Conservation (phyloP, 92 coral and sea anemone species). For the Isaurus tuberculatus region DNA sequence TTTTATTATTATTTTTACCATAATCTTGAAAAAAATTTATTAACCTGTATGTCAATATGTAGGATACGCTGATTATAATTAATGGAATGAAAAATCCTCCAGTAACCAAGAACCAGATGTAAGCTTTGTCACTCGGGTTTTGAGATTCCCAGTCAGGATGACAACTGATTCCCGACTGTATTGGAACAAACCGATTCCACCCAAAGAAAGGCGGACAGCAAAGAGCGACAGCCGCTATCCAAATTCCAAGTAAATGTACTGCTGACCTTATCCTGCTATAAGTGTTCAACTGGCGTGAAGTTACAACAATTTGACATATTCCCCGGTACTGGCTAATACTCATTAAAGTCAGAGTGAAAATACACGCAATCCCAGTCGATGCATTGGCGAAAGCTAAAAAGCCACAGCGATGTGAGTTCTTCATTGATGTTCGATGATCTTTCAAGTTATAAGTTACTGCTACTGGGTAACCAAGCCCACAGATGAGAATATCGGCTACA, state of each 20-base stretch:
- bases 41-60: slow-evolving; percentile 10
- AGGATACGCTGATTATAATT: slow-evolving; percentile 33
- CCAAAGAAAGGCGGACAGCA: slow-evolving; percentile 55
- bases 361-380: slow-evolving; percentile 54
- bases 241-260: neutral
- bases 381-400: slow-evolving; percentile 62
- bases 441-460: slow-evolving; percentile 37
- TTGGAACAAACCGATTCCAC: slow-evolving; percentile 60
- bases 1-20: neutral
- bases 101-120: slow-evolving; percentile 32
- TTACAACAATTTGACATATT: slow-evolving; percentile 9
- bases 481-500: slow-evolving; percentile 54
- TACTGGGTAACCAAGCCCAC: slow-evolving; percentile 53
- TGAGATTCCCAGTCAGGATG: slow-evolving; percentile 43
- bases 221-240: neutral
- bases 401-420: slow-evolving; percentile 22
- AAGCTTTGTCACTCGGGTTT: slow-evolving; percentile 17
- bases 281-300: neutral
- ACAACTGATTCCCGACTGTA: slow-evolving; percentile 26
- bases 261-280: neutral
- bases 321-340: slow-evolving; percentile 31
- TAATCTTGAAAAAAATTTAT: neutral
- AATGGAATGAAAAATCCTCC: slow-evolving; percentile 55
- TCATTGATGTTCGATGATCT: neutral
- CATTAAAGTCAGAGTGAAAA: slow-evolving; percentile 57